These are phyloP conservation scores for Schizopygopsis malacanthus DNA, from an alignment of 2,797 vertebrate genomes.

Conservation along the genomic window DNA sequence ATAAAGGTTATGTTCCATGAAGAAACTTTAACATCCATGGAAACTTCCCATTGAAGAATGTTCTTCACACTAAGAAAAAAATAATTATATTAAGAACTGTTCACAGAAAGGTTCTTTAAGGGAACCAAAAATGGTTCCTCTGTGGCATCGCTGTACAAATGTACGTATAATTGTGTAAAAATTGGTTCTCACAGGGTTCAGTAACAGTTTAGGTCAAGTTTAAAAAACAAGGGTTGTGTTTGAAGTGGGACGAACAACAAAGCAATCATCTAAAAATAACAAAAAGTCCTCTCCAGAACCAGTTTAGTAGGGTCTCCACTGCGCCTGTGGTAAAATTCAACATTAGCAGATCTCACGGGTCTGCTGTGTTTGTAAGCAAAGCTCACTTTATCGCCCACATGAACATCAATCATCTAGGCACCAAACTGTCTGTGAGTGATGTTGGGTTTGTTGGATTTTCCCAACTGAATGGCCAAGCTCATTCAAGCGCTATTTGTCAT, in stretches of 20 bases:
- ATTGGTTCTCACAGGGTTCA: neutral
- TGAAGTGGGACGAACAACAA: neutral
- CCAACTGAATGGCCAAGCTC: conserved; percentile 16
- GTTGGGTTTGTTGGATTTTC: conserved; percentile 9
- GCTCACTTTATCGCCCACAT: conserved; percentile 23
- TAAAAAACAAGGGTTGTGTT: neutral
- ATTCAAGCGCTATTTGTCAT: conserved; percentile 27
- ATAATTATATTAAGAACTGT: neutral
- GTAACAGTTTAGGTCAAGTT: neutral
- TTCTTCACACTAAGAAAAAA: neutral
- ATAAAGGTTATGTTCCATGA: neutral
- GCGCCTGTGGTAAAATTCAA: neutral
- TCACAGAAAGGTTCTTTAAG: neutral
- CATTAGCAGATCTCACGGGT: conserved; percentile 10
- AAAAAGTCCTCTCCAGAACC: neutral
- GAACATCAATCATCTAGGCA: neutral
- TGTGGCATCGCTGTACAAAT: neutral
- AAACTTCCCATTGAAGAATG: neutral
- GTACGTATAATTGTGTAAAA: neutral
- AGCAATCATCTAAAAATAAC: neutral
- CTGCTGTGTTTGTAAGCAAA: conserved; percentile 44
- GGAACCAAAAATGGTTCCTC: neutral
- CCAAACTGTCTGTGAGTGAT: neutral
- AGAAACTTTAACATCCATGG: neutral
- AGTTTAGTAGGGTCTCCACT: neutral